A percentile compares a stretch with the other conserved stretches of the same genome.
Evolutionary conservation across 53 echinoderm and acorn worm genomes (phyloP).

Genomic region (Hippasteria phrygiana): DNA sequence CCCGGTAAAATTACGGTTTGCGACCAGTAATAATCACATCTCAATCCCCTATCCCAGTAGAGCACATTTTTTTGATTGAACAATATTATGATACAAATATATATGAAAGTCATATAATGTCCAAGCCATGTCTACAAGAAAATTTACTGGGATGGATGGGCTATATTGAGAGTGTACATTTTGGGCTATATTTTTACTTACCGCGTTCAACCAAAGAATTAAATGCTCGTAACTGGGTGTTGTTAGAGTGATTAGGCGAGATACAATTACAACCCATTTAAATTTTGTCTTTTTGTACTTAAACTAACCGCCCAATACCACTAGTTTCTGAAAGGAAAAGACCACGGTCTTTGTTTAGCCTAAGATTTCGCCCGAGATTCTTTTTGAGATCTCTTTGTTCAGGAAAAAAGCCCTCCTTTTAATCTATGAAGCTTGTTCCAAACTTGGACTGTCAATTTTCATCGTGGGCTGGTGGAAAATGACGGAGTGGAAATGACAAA

Average conservation of each 20-base stretch:
- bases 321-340: not conserved
- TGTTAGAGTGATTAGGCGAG: not conserved
- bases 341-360: constrained; percentile 3
- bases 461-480: not conserved
- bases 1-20: not conserved
- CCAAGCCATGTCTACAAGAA: too few species aligned
- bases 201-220: too few species aligned
- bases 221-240: constrained; percentile 1
- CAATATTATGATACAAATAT: not conserved
- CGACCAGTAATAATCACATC: not conserved
- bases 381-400: not conserved
- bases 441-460: not conserved
- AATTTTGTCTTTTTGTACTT: not conserved
- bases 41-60: not conserved
- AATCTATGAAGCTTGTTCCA: not conserved
- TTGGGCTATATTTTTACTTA: too few species aligned
- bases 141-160: too few species aligned
- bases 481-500: not conserved
- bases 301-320: not conserved
- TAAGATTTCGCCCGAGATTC: constrained; percentile 8
- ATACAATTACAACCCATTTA: not conserved
- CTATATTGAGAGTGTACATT: too few species aligned
- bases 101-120: too few species aligned
- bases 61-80: too few species aligned
- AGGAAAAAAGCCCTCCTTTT: not conserved